These are phyloP conservation scores for Aphelinus certus DNA, from an alignment of 1,140 invertebrate species.

Conservation along the genomic window DNA sequence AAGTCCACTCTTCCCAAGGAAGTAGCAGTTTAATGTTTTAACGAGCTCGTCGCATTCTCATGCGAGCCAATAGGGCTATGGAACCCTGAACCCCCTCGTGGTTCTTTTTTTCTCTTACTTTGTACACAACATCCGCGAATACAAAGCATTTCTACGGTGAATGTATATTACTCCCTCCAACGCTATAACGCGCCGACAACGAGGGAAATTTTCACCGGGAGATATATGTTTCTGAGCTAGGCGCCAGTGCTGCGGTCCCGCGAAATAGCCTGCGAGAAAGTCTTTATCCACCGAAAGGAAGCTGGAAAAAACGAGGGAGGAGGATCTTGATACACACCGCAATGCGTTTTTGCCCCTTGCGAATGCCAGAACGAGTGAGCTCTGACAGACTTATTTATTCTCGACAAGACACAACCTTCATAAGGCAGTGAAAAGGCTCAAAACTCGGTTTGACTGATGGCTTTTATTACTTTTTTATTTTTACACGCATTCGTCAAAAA, in stretches of 20 bases:
- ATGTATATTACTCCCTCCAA: conserved; percentile 20
- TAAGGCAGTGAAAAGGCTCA: too few relatives aligned
- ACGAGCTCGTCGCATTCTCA: conserved; percentile 34
- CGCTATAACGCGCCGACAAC: conserved; percentile 8
- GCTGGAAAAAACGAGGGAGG: not conserved
- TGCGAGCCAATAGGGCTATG: conserved; percentile 23
- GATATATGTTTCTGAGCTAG: conserved; percentile 21
- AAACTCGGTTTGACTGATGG: too few relatives aligned
- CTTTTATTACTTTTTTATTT: too few relatives aligned
- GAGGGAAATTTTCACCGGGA: conserved; percentile 6
- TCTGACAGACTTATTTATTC: too few relatives aligned
- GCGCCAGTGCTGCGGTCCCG: not conserved
- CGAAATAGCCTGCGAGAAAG: not conserved
- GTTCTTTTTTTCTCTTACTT: too few relatives aligned
- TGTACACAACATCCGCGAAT: not conserved
- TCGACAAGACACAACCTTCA: too few relatives aligned
- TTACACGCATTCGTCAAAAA: too few relatives aligned
- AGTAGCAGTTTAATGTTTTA: conserved; percentile 36
- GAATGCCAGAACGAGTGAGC: too few relatives aligned
- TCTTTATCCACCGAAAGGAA: conserved; percentile 2
- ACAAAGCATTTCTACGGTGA: conserved; percentile 23
- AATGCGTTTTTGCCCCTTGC: too few relatives aligned
- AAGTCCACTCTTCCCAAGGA: not conserved
- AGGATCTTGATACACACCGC: too few relatives aligned
- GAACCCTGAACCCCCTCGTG: too few relatives aligned